phyloP scores from a whole-genome alignment of 2,113 vertebrate species.

The Salvelinus alpinus region DNA sequence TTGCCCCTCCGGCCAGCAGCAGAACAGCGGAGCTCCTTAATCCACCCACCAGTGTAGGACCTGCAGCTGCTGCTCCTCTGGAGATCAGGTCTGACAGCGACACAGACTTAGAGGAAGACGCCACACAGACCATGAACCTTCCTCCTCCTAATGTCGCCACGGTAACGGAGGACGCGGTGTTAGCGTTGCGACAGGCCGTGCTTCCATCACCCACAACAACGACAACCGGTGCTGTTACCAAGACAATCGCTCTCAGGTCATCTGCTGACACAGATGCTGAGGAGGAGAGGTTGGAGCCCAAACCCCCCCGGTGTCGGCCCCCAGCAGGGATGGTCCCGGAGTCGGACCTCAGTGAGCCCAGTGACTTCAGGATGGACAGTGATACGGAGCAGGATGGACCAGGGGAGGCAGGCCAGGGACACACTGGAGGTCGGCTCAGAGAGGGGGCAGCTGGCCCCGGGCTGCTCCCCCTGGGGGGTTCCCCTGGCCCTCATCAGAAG shows the following conservation, averaged over 20 bases:
- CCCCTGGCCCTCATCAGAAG: conserved; percentile 25
- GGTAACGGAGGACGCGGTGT: neutral
- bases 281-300: conserved; percentile 11
- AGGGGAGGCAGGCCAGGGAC: conserved; percentile 15
- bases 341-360: neutral
- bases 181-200: neutral
- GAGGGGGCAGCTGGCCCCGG: neutral
- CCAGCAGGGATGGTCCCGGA: neutral
- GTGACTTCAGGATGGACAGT: conserved; percentile 25
- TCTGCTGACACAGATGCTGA: conserved; percentile 49
- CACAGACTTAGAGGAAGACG: conserved; percentile 46
- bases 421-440: conserved; percentile 17
- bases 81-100: conserved; percentile 56
- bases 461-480: neutral
- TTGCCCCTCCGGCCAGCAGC: conserved; percentile 2
- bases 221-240: neutral
- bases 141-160: neutral
- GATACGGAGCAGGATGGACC: conserved; percentile 45
- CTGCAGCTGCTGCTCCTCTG: conserved; percentile 7
- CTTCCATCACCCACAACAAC: conserved; percentile 10
- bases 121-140: neutral
- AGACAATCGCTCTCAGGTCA: neutral
- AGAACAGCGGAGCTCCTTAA: neutral
- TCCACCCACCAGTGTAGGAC: neutral
- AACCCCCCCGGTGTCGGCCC: neutral